Evolutionary conservation across 2,113 vertebrate species (phyloP).

Genomic region (Martes martes): DNA sequence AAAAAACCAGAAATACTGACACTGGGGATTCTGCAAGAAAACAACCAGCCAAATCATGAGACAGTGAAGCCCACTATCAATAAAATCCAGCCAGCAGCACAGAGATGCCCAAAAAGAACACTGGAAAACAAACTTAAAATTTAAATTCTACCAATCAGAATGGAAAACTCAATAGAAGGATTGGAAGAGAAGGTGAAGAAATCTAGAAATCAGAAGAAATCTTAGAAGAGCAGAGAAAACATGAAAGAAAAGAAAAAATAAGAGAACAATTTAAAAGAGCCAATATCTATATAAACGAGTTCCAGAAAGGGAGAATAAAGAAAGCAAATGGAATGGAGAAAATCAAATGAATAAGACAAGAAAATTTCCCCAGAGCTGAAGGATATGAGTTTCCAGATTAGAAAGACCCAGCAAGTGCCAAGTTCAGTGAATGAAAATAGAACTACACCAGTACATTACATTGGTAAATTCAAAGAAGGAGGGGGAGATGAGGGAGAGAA

Average conservation of each 20-base stretch:
- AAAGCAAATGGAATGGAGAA: slow-evolving; percentile 30
- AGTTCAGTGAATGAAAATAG: background rate
- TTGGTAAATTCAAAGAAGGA: background rate
- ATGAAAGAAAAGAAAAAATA: background rate
- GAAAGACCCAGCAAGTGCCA: slow-evolving; percentile 2
- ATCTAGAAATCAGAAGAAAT: background rate
- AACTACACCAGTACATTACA: background rate
- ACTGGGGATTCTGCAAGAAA: background rate
- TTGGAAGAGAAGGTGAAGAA: background rate
- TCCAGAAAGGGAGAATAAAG: background rate
- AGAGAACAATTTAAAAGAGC: background rate
- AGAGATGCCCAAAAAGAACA: background rate
- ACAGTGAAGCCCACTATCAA: background rate
- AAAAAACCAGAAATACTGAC: background rate
- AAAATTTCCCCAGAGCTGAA: slow-evolving; percentile 26
- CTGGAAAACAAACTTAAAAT: background rate
- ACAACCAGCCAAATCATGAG: background rate
- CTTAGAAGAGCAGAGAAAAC: background rate
- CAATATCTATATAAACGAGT: background rate
- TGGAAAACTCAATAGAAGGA: background rate
- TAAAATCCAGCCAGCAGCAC: background rate
- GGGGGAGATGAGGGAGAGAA: background rate
- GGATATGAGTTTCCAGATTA: slow-evolving; percentile 11
- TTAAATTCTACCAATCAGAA: background rate
- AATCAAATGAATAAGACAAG: slow-evolving; percentile 11